Base-by-base conservation (phyloP, 2,888 invertebrate species). In the Eupsilia transversa region DNA sequence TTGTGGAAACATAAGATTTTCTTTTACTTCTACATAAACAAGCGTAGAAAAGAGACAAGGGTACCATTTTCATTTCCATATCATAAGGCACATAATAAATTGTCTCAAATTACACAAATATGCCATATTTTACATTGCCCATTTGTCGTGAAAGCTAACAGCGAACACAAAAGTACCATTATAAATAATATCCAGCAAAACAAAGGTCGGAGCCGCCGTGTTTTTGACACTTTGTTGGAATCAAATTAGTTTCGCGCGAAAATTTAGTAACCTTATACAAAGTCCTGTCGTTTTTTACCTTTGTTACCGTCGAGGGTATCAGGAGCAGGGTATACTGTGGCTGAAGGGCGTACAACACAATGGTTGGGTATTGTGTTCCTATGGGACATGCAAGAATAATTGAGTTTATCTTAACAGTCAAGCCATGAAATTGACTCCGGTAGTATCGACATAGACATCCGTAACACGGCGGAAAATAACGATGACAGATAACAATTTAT, bases 191-290 rank as follows among this genome's bases (percentile, higher is more conserved):
- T 85, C 82, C 72, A 80, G 70, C 80, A 79, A 85, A 89, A 91
- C 92, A 90, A 91, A 91, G 89, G 88, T 88, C 82, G 74, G 59
- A n/a, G 79, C 80, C 83, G 88, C 85, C 85, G 83, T 91, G 92
- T 87, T 89, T 88, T 87, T 89, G 92, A 91, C 93, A 91, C 89
- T 90, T 91, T 80, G 87, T 77, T 82, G 77, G 81, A 89, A 89
- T 89, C 87, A 90, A 91, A 92, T 92, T 92, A 91, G 88, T 88
- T 89, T 85, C 72, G 83, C 71, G 76, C 74, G 71, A 76, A 81
- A 84, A 87, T 87, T 86, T 80, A 75, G 86, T 79, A 86, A 82
- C 82, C 74, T 79, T 86, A 80, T 69, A 71, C 80, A 76, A 80
- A 84, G 77, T 73, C 63, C 66, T 54, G 70, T 43, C 72, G 74